phyloP scores from a whole-genome alignment of 2,888 invertebrate genomes.

The Lamellibrachia satsuma region DNA sequence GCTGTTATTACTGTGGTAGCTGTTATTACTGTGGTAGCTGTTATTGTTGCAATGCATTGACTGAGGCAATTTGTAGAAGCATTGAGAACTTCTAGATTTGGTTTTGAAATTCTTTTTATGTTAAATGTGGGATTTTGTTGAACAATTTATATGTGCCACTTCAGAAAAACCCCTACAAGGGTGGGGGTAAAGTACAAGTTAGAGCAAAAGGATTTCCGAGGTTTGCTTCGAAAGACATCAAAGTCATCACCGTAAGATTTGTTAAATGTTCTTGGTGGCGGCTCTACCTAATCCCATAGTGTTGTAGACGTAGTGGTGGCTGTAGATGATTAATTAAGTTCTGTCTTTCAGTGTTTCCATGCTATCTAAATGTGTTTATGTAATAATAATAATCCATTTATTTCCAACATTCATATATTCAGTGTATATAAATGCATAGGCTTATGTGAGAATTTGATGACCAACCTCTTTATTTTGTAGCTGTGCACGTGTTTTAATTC shows the following conservation, averaged over 20 bases:
- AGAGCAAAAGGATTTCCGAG: slow-evolving; percentile 33
- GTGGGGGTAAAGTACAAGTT: slow-evolving; percentile 13
- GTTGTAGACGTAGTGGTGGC: not conserved
- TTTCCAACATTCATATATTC: too few species aligned
- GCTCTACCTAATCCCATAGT: slow-evolving; percentile 11
- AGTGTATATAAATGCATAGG: not conserved
- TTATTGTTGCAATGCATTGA: not conserved
- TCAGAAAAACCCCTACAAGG: slow-evolving; percentile 8
- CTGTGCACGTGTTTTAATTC: not conserved
- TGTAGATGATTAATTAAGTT: not conserved
- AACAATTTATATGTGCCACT: not conserved
- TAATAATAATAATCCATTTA: too few species aligned
- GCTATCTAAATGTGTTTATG: not conserved
- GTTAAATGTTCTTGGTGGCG: not conserved
- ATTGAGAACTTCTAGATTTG: not conserved
- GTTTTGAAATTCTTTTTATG: not conserved
- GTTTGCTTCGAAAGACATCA: slow-evolving; percentile 28
- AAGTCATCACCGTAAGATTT: not conserved
- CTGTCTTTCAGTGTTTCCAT: not conserved
- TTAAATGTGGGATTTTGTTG: not conserved
- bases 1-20: too few species aligned
- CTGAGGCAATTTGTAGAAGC: not conserved
- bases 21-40: not conserved
- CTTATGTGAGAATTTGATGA: not conserved
- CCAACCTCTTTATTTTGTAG: not conserved